Base-by-base conservation (phyloP, 2,888 invertebrate species). In the Acrobasis repandana region DNA sequence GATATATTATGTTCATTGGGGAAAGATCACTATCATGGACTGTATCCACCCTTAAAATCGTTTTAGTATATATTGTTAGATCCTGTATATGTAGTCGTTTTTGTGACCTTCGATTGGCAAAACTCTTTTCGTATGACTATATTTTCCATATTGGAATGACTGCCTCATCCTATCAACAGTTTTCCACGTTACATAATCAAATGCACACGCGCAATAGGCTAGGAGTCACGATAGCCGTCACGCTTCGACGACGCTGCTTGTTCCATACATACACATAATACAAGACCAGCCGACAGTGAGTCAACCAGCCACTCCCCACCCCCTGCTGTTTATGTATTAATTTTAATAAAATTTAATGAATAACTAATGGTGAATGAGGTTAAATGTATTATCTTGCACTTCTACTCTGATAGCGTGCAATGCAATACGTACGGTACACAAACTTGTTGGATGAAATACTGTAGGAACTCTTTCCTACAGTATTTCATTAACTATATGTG, bases 281-380 rank as follows among this genome's bases (percentile, higher is more conserved):
- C 80, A 82, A 75, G 83, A 76, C 74, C 83, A 83, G 82, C 84
- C 81, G 84, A 86, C 80, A 86, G 83, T 87, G 87, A 87, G 83
- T 85, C 85, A 84, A 73, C 79, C 60, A 61, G 77, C 77, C 72
- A 63, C 60, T 59, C 78, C 72, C 72, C 69, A 67, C 63, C 65
- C 65, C 66, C 62, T 60, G 8, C 28, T 43, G 20, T 43, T 36
- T 16, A 38, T 43, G 43, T 43, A n/a, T 43, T 11, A 5, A 14
- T 14, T 14, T 10, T 14, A 43, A n/a, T 43, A 43, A 43, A 43
- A n/a, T n/a, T 11, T 10, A 14, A 14, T 5, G 2, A 43, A n/a
- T 43, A 6, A 43, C 11, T 43, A 6, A 43, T n/a, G 11, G 0
- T 43, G 43, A 38, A 38, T 11, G 28, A 28, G 28, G 2, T 28